Evolutionary conservation across 2,888 invertebrate species (phyloP).

Genomic region (Macrophya annulata): DNA sequence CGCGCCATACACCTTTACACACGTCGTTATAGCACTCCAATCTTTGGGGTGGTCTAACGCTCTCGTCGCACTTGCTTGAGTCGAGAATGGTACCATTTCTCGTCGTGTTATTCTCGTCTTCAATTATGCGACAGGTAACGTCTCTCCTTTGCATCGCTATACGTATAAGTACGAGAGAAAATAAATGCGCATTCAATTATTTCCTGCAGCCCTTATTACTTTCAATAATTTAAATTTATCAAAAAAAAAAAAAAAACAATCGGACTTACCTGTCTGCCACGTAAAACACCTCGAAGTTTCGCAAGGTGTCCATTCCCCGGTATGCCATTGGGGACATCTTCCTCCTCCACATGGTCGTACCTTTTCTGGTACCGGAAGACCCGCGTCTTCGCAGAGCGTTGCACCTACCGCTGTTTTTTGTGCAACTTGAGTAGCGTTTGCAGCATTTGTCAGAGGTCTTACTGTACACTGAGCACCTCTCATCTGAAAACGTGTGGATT

Average conservation of each 20-base stretch:
- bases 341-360: conserved; percentile 85
- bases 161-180: background rate
- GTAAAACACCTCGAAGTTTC: conserved; percentile 88
- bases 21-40: conserved; percentile 91
- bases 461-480: conserved; percentile 89
- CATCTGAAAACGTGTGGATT: conserved; percentile 80
- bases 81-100: conserved; percentile 81
- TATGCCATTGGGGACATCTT: conserved; percentile 88
- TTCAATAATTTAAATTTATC: background rate
- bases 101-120: conserved; percentile 79
- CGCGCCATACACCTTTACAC: conserved; percentile 95
- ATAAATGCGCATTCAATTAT: background rate
- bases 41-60: conserved; percentile 87
- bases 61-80: conserved; percentile 85
- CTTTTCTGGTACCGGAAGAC: conserved; percentile 84
- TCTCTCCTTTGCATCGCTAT: conserved; percentile 88
- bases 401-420: conserved; percentile 82
- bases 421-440: conserved; percentile 74
- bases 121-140: conserved; percentile 82
- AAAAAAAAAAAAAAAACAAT: background rate
- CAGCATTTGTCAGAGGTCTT: conserved; percentile 77
- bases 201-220: background rate
- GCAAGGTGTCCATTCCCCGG: conserved; percentile 87
- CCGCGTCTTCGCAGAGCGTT: conserved; percentile 87
- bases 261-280: conserved; percentile 84